These are phyloP conservation scores for Abrostola triplasia DNA, from an alignment of 2,888 invertebrate species.

Conservation along the genomic window DNA sequence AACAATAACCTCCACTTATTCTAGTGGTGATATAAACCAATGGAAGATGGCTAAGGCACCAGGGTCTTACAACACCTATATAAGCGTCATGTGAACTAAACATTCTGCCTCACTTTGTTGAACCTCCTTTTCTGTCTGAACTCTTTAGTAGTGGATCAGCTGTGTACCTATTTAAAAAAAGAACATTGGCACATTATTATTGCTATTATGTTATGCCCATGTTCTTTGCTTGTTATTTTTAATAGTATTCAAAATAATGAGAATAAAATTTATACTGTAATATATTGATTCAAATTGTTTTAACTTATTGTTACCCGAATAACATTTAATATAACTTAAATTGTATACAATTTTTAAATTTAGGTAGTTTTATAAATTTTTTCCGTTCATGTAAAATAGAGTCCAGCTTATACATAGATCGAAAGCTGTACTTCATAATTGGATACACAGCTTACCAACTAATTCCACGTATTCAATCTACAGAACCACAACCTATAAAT, in stretches of 20 bases:
- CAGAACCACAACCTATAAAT: slow-evolving; percentile 7
- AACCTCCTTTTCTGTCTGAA: slow-evolving; percentile 7
- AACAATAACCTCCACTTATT: slow-evolving; percentile 56
- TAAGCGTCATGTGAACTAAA: slow-evolving; percentile 16
- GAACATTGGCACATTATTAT: neutral
- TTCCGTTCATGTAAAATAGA: too few species aligned
- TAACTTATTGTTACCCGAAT: too few species aligned
- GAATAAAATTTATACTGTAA: too few species aligned
- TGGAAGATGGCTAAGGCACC: slow-evolving; percentile 80
- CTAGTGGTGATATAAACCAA: slow-evolving; percentile 56
- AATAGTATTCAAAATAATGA: too few species aligned
- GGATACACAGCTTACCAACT: slow-evolving; percentile 24
- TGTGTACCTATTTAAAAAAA: slow-evolving; percentile 24
- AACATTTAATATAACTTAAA: too few species aligned
- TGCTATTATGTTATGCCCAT: neutral
- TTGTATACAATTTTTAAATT: too few species aligned
- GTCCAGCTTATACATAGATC: too few species aligned
- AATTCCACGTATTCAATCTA: slow-evolving; percentile 1
- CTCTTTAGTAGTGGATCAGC: slow-evolving; percentile 9
- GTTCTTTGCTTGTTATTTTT: too few species aligned
- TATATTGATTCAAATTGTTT: too few species aligned
- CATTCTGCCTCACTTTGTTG: slow-evolving; percentile 4
- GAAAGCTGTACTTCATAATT: neutral
- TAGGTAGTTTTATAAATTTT: too few species aligned
- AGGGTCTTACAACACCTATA: slow-evolving; percentile 57